These are phyloP conservation scores for Rhysida immarginata DNA, from an alignment of 1,140 invertebrate species.

Conservation along the genomic window DNA sequence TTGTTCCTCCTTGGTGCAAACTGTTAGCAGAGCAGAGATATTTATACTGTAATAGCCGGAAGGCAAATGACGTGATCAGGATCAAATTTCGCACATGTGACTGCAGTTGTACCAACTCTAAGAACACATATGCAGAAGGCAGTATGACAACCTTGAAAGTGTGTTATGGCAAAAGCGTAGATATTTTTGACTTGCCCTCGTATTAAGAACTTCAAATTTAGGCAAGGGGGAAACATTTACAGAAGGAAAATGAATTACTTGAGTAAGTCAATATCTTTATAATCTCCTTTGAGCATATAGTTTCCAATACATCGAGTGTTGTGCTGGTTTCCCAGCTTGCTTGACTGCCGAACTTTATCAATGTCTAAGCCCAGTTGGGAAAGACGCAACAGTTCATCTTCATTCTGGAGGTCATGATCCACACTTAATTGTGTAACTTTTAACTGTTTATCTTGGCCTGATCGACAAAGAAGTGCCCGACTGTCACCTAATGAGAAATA, in stretches of 20 bases:
- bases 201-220: too few species aligned
- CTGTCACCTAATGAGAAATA: constrained; percentile 35
- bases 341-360: constrained; percentile 19
- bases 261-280: constrained; percentile 59
- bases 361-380: constrained; percentile 25
- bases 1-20: too few species aligned
- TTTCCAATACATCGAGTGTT: constrained; percentile 65
- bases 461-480: constrained; percentile 62
- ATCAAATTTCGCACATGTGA: too few species aligned
- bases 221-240: too few species aligned
- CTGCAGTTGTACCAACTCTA: too few species aligned
- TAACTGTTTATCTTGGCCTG: constrained; percentile 60
- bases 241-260: constrained; percentile 24
- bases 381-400: constrained; percentile 34
- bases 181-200: too few species aligned
- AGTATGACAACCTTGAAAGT: too few species aligned
- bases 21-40: too few species aligned
- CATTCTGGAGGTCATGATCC: constrained; percentile 68
- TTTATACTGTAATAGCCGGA: too few species aligned
- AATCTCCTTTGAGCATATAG: constrained; percentile 70
- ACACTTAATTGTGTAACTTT: constrained; percentile 62
- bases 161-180: too few species aligned
- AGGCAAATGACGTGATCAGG: too few species aligned
- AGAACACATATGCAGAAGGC: too few species aligned
- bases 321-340: constrained; percentile 35